These are phyloP conservation scores for Arrhopalites spinosus DNA, from an alignment of 2,888 invertebrate genomes.

Conservation along the genomic window DNA sequence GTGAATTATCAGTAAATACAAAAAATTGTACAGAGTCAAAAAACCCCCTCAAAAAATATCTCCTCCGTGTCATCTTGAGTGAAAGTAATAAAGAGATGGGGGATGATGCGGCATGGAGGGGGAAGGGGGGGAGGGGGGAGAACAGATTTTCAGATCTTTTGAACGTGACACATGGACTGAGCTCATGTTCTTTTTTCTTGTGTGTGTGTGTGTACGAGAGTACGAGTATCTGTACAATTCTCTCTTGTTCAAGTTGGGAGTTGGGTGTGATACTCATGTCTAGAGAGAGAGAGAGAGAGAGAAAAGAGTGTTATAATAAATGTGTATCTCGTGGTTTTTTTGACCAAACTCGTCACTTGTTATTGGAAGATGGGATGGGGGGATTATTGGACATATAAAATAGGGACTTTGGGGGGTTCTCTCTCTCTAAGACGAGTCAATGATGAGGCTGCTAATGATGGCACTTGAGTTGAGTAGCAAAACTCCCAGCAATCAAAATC, in stretches of 20 bases:
- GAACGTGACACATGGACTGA: slow-evolving; percentile 29
- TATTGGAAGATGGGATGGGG: too few relatives aligned
- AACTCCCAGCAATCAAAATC: slow-evolving; percentile 27
- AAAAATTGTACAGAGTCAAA: too few relatives aligned
- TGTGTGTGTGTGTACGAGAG: neutral
- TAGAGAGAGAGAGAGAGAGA: too few relatives aligned
- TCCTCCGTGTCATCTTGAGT: too few relatives aligned
- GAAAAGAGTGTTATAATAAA: too few relatives aligned
- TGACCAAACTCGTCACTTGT: neutral
- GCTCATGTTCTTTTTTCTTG: neutral
- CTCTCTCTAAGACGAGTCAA: slow-evolving; percentile 25
- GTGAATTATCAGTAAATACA: too few relatives aligned
- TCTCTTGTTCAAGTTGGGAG: too few relatives aligned
- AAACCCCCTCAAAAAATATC: too few relatives aligned
- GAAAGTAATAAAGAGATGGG: neutral
- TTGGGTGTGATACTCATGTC: too few relatives aligned
- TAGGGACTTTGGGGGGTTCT: slow-evolving; percentile 1
- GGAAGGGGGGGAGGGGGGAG: neutral
- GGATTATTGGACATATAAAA: slow-evolving; percentile 24
- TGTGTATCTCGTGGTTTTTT: slow-evolving; percentile 7
- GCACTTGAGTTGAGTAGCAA: slow-evolving; percentile 26
- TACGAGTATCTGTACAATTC: neutral
- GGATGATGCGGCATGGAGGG: neutral
- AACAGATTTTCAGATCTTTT: slow-evolving; percentile 20
- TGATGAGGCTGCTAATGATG: slow-evolving; percentile 32